phyloP scores from a whole-genome alignment of 2,888 invertebrate genomes.

The Monochamus alternatus region DNA sequence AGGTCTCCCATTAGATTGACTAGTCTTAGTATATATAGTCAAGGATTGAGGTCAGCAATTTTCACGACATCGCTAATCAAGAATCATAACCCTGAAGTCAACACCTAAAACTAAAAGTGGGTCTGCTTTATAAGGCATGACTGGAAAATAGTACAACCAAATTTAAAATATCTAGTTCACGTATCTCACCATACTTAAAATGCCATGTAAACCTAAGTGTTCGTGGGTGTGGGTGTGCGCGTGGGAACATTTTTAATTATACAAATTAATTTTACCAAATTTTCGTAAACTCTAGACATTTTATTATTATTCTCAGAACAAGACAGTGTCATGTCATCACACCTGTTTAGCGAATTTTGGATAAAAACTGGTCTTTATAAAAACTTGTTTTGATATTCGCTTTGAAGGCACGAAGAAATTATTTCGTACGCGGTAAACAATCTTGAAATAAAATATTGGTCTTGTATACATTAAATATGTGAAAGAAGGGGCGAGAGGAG shows the following conservation, averaged over 20 bases:
- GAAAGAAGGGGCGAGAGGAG: no score
- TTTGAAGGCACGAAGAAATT: not conserved
- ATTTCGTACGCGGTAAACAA: not conserved
- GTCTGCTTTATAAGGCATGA: conserved; percentile 1
- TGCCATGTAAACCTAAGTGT: not conserved
- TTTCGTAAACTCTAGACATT: not conserved
- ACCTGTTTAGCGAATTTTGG: not conserved
- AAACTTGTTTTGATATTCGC: conserved; percentile 6
- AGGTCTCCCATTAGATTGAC: no score
- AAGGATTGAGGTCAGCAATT: no score
- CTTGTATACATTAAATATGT: not conserved
- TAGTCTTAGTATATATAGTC: no score
- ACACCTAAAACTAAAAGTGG: not conserved
- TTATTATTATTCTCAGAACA: not conserved
- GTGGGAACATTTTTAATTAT: conserved; percentile 2
- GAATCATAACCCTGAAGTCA: no score
- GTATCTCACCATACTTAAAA: not conserved
- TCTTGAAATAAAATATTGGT: not conserved
- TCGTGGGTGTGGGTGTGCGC: not conserved
- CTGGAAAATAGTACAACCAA: not conserved
- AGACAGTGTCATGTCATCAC: not conserved
- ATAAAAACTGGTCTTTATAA: conserved; percentile 1
- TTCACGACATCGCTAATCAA: no score
- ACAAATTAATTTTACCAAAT: conserved; percentile 3
- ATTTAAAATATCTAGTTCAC: not conserved